Evolutionary conservation across 2,888 invertebrate species (phyloP).

Genomic region (Tenthredo scrophulariae): DNA sequence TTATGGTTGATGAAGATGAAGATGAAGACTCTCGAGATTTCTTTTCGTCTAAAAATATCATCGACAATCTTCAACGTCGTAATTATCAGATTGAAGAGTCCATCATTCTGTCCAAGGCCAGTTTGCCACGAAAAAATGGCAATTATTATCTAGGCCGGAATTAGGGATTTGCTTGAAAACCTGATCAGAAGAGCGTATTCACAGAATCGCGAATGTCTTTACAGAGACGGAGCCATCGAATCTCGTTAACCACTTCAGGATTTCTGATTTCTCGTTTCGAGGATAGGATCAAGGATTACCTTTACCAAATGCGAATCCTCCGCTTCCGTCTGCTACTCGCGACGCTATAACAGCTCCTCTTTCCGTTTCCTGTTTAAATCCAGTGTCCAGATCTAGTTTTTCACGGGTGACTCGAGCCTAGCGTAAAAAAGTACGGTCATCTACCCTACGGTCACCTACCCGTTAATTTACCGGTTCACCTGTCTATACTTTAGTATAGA

Average conservation of each 20-base stretch:
- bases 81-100: neutral
- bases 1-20: neutral
- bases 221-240: neutral
- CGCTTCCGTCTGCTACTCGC: neutral
- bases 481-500: neutral
- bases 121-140: neutral
- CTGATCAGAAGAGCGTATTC: too few species aligned
- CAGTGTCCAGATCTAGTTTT: constrained; percentile 27
- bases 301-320: neutral
- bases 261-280: neutral
- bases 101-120: neutral
- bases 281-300: neutral
- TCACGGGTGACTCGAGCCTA: constrained; percentile 39
- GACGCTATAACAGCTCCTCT: neutral
- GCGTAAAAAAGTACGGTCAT: constrained; percentile 40
- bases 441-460: constrained; percentile 43
- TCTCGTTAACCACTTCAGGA: neutral
- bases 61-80: neutral
- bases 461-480: constrained; percentile 35
- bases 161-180: neutral
- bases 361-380: constrained; percentile 33
- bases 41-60: neutral
- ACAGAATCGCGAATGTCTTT: neutral
- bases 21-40: neutral
- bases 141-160: neutral